phyloP scores from a whole-genome alignment of 2,888 invertebrate genomes.

The Gastrophysa polygoni region DNA sequence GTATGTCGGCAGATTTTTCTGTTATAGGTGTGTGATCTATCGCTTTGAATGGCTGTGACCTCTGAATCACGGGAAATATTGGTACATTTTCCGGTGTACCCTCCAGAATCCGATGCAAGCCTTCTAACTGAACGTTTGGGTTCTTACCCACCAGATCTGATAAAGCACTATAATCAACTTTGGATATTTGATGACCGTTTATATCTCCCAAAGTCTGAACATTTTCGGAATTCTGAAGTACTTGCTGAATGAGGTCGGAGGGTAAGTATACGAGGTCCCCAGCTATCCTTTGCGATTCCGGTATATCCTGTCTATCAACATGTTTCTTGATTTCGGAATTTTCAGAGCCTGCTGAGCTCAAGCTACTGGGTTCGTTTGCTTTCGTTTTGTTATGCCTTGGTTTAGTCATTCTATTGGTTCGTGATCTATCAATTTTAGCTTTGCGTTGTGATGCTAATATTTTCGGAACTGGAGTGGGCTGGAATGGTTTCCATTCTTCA shows the following conservation, averaged over 20 bases:
- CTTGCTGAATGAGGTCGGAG: slow-evolving; percentile 34
- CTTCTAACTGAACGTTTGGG: slow-evolving; percentile 61
- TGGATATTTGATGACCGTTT: not conserved
- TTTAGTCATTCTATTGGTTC: not conserved
- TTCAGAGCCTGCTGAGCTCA: slow-evolving; percentile 28
- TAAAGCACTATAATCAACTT: slow-evolving; percentile 55
- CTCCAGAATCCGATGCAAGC: slow-evolving; percentile 58
- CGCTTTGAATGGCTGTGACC: slow-evolving; percentile 23
- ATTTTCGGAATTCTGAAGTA: slow-evolving; percentile 24
- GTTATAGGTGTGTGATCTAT: slow-evolving; percentile 57
- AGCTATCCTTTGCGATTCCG: not conserved
- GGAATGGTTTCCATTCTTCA: slow-evolving; percentile 23
- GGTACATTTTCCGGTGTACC: slow-evolving; percentile 28
- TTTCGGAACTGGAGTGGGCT: not conserved
- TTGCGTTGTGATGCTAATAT: not conserved
- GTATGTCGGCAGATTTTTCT: slow-evolving; percentile 59
- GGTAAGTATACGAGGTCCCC: slow-evolving; percentile 38
- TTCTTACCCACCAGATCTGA: slow-evolving; percentile 60
- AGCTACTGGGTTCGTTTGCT: not conserved
- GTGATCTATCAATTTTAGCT: not conserved
- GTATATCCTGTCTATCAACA: slow-evolving; percentile 32
- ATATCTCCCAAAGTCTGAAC: slow-evolving; percentile 19
- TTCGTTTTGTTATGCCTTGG: not conserved
- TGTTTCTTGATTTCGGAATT: slow-evolving; percentile 17
- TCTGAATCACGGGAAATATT: slow-evolving; percentile 19